Evolutionary conservation across 2,113 vertebrate species (phyloP).

Genomic region (Miniopterus natalensis): DNA sequence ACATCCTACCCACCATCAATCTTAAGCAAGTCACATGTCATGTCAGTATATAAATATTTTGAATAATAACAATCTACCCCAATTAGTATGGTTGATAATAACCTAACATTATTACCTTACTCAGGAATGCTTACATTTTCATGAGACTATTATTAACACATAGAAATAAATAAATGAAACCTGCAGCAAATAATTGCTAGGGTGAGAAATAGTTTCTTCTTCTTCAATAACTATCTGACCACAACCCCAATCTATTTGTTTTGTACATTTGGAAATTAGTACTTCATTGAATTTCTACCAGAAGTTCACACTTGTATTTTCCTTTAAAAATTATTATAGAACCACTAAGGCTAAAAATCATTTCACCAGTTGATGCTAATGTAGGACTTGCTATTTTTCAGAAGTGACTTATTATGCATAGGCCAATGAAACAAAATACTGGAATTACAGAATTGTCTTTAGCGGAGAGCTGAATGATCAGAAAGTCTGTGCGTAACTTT

Average conservation of each 20-base stretch:
- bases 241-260: neutral
- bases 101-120: neutral
- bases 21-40: neutral
- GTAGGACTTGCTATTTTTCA: slow-evolving; percentile 13
- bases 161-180: neutral
- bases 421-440: neutral
- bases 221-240: neutral
- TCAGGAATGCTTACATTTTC: neutral
- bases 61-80: neutral
- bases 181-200: neutral
- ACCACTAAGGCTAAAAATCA: slow-evolving; percentile 31
- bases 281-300: slow-evolving; percentile 42
- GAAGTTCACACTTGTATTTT: slow-evolving; percentile 51
- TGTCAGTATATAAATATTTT: slow-evolving; percentile 3
- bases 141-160: neutral
- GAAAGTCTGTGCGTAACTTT: neutral
- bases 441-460: neutral
- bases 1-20: neutral
- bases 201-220: slow-evolving; percentile 18
- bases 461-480: neutral
- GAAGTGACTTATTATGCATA: slow-evolving; percentile 1
- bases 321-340: slow-evolving; percentile 48
- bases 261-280: slow-evolving; percentile 40
- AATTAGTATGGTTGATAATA: neutral
- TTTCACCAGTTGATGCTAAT: slow-evolving; percentile 8